These are phyloP conservation scores for Porites evermanni DNA, from an alignment of 92 coral and sea anemone genomes.

Conservation along the genomic window DNA sequence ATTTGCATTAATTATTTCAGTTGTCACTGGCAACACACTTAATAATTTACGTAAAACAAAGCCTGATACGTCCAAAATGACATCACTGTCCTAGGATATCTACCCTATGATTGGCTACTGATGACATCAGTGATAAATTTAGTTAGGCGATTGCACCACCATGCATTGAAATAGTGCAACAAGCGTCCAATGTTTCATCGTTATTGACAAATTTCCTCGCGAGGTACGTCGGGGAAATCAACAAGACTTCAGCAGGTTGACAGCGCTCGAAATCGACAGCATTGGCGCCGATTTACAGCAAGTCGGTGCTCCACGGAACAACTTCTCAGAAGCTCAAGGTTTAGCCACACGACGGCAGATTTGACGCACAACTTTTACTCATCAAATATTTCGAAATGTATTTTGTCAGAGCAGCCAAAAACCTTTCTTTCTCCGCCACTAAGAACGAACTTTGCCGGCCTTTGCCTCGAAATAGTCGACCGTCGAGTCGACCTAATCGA, in stretches of 20 bases:
- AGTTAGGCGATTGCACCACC: constrained; percentile 88
- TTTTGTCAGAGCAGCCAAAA: background rate
- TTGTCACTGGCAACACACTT: constrained; percentile 9
- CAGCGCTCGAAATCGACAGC: constrained; percentile 32
- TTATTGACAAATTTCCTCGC: background rate
- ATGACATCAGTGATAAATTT: constrained; percentile 56
- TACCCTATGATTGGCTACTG: constrained; percentile 57
- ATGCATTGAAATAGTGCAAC: constrained; percentile 75
- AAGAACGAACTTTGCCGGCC: background rate
- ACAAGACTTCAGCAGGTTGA: background rate
- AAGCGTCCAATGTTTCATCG: background rate
- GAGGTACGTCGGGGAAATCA: background rate
- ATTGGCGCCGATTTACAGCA: constrained; percentile 66
- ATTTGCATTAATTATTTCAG: background rate
- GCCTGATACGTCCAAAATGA: constrained; percentile 35
- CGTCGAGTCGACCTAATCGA: constrained; percentile 1
- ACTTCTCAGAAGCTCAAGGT: constrained; percentile 5
- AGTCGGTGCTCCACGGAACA: constrained; percentile 59
- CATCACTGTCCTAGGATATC: constrained; percentile 28
- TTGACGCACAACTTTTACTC: constrained; percentile 40
- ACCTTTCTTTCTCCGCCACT: background rate
- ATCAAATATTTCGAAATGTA: constrained; percentile 26
- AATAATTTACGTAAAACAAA: constrained; percentile 3
- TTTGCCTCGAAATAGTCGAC: constrained; percentile 32
- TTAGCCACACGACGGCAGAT: constrained; percentile 78